Evolutionary conservation across 2,888 invertebrate species (phyloP).

Genomic region (Phalera bucephala): DNA sequence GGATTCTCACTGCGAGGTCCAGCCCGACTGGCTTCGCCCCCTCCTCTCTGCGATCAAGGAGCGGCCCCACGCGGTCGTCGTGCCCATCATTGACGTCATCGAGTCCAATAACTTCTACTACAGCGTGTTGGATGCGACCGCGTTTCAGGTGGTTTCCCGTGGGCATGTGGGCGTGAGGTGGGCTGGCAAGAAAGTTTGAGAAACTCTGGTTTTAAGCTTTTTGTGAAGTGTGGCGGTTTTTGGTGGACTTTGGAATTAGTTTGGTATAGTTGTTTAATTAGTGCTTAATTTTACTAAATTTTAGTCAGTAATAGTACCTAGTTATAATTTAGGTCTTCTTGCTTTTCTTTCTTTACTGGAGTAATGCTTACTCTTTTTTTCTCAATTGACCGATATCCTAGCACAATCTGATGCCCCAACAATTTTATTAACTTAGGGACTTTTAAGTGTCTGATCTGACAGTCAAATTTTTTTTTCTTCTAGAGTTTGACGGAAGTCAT

Average conservation of each 20-base stretch:
- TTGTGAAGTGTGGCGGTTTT: conserved; percentile 8
- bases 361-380: no score
- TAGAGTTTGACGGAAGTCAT: no score
- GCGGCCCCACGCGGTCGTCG: conserved; percentile 90
- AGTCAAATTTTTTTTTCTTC: no score
- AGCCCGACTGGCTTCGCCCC: conserved; percentile 93
- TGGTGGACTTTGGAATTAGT: conserved; percentile 3
- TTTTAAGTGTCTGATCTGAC: no score
- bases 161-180: background rate
- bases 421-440: no score
- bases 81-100: conserved; percentile 98
- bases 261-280: no score
- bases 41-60: conserved; percentile 89
- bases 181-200: background rate
- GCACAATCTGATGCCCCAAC: no score
- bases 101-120: conserved; percentile 91
- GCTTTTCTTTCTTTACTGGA: no score
- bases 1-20: conserved; percentile 96
- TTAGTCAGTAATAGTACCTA: no score
- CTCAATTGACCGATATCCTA: no score
- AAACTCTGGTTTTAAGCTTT: conserved; percentile 5
- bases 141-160: conserved; percentile 62
- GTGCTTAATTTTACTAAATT: no score
- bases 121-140: conserved; percentile 81
- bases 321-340: no score